phyloP scores from a whole-genome alignment of 2,888 invertebrate genomes.

The Drosophila setosimentum region DNA sequence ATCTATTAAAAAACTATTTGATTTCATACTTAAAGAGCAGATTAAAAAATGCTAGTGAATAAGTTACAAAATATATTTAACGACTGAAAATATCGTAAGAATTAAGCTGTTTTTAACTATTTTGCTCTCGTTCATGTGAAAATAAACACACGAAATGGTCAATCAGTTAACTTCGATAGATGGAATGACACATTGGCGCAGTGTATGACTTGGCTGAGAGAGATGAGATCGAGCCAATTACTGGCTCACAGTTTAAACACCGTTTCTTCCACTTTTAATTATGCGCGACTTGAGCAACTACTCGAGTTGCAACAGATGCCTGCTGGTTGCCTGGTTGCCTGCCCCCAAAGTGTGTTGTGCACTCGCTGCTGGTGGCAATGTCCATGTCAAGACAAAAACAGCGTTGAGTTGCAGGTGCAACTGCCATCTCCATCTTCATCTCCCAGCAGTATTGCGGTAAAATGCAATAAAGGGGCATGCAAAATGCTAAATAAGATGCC shows the following conservation, averaged over 20 bases:
- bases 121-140: background rate
- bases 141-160: background rate
- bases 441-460: constrained; percentile 68
- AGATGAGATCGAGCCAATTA: constrained; percentile 54
- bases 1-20: background rate
- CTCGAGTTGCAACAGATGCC: constrained; percentile 42
- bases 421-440: constrained; percentile 13
- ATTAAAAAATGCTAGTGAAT: background rate
- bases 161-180: background rate
- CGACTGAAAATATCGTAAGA: background rate
- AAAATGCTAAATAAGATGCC: constrained; percentile 61
- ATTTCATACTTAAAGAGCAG: background rate
- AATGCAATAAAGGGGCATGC: constrained; percentile 62
- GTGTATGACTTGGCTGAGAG: constrained; percentile 8
- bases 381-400: constrained; percentile 62
- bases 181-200: constrained; percentile 28
- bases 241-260: constrained; percentile 37
- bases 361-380: constrained; percentile 60
- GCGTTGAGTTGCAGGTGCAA: constrained; percentile 69
- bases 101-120: background rate
- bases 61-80: background rate
- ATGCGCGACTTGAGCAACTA: constrained; percentile 59
- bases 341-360: constrained; percentile 14
- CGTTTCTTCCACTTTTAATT: constrained; percentile 67
- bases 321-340: background rate